phyloP scores from a whole-genome alignment of 64 coral and sea anemone species.

The Orbicella faveolata region DNA sequence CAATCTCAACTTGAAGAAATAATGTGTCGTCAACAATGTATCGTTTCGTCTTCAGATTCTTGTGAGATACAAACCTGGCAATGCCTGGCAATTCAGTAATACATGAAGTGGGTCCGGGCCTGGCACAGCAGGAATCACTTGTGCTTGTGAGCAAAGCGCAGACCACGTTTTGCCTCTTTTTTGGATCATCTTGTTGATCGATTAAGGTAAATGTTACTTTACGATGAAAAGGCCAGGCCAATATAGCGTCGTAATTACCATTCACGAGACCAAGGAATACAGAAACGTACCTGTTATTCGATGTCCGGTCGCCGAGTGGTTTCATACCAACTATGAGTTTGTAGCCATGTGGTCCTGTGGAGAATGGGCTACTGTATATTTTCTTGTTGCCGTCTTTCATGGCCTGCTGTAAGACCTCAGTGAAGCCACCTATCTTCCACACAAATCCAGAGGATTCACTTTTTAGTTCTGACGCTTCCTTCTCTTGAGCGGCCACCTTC shows the following conservation, averaged over 20 bases:
- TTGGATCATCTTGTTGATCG: not conserved
- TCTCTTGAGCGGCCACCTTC: too few relatives aligned
- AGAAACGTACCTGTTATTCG: slow-evolving; percentile 7
- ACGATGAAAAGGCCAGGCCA: slow-evolving; percentile 30
- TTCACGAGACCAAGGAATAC: slow-evolving; percentile 19
- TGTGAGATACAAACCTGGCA: slow-evolving; percentile 25
- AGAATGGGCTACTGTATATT: slow-evolving; percentile 27
- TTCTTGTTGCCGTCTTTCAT: not conserved
- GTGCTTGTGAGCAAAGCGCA: too few relatives aligned
- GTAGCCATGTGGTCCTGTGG: slow-evolving; percentile 39
- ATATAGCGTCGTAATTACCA: slow-evolving; percentile 37
- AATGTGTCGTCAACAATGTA: slow-evolving; percentile 21
- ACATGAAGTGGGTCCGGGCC: too few relatives aligned
- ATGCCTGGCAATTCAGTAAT: not conserved
- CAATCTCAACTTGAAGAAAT: slow-evolving; percentile 5
- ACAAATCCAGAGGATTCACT: too few relatives aligned
- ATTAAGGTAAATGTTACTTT: slow-evolving; percentile 32
- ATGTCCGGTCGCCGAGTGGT: not conserved
- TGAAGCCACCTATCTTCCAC: too few relatives aligned
- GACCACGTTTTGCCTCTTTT: too few relatives aligned
- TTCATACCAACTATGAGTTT: slow-evolving; percentile 21
- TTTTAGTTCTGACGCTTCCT: too few relatives aligned
- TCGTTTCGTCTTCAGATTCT: not conserved
- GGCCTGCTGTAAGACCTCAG: too few relatives aligned
- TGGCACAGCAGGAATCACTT: too few relatives aligned